These are phyloP conservation scores for Hetaerina titia DNA, from an alignment of 2,888 invertebrate species.

Conservation along the genomic window DNA sequence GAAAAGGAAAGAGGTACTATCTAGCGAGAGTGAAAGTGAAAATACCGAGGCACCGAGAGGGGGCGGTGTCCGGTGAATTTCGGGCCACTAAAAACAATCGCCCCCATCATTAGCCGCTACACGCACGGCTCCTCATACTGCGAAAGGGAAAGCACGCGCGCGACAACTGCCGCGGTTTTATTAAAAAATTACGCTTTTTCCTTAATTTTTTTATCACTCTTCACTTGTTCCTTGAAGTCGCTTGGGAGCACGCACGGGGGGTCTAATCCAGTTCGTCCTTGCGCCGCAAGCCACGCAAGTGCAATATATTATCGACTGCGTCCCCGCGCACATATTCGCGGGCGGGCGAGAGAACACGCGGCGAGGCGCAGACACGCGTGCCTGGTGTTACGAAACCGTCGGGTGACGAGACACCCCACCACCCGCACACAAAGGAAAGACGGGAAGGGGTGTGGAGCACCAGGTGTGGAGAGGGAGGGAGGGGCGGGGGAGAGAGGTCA, in stretches of 20 bases:
- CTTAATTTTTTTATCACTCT: too few species aligned
- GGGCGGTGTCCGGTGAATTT: slow-evolving; percentile 40
- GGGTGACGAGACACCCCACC: neutral
- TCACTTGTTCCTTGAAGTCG: too few species aligned
- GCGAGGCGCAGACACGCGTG: neutral
- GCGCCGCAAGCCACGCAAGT: neutral
- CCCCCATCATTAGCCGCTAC: neutral
- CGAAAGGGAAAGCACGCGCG: neutral
- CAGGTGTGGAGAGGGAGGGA: neutral
- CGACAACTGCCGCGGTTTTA: neutral
- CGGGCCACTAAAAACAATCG: neutral
- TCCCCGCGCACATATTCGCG: neutral
- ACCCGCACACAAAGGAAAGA: neutral
- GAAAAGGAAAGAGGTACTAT: slow-evolving; percentile 16
- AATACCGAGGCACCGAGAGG: slow-evolving; percentile 20
- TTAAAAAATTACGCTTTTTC: neutral
- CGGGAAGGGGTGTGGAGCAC: neutral
- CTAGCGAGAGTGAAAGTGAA: slow-evolving; percentile 63
- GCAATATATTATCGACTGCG: neutral
- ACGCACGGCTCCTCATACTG: neutral
- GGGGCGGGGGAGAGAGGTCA: neutral
- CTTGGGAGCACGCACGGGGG: too few species aligned
- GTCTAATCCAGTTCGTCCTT: too few species aligned
- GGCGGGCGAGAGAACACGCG: neutral
- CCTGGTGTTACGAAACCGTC: neutral